phyloP scores from a whole-genome alignment of 30 jellyfish, hydroid and myxozoan genomes.

The Catostylus mosaicus region DNA sequence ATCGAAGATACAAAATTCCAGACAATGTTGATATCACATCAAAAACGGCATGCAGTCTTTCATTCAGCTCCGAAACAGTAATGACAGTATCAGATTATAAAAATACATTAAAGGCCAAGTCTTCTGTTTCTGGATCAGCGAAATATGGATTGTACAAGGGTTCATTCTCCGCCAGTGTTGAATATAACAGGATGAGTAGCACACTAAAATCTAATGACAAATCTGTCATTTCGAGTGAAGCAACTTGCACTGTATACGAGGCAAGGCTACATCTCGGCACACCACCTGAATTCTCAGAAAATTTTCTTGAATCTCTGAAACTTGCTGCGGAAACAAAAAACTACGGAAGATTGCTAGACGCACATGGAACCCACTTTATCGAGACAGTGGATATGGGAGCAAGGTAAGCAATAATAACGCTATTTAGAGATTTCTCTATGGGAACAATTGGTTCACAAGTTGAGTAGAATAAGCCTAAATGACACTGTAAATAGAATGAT shows the following conservation, averaged over 20 bases:
- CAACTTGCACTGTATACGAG: constrained; percentile 42
- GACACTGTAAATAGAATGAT: too few species aligned
- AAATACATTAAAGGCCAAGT: constrained; percentile 19
- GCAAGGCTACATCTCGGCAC: constrained; percentile 18
- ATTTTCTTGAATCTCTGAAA: constrained; percentile 31
- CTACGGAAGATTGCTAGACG: constrained; percentile 19
- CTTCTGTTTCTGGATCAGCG: constrained; percentile 45
- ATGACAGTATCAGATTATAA: constrained; percentile 38
- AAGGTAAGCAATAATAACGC: too few species aligned
- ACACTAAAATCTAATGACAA: constrained; percentile 15
- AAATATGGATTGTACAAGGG: constrained; percentile 3
- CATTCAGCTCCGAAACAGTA: constrained; percentile 26
- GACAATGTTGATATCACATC: constrained; percentile 22
- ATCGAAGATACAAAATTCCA: constrained; percentile 17
- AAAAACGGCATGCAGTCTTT: constrained; percentile 20
- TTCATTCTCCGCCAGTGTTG: constrained; percentile 57
- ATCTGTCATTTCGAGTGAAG: constrained; percentile 37
- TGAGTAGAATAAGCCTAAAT: too few species aligned
- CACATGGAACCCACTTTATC: constrained; percentile 48
- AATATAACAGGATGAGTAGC: constrained; percentile 30
- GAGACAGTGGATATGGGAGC: constrained; percentile 43
- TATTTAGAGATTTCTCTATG: too few species aligned
- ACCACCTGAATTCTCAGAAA: constrained; percentile 39
- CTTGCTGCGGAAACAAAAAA: background rate
- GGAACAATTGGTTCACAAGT: too few species aligned